A percentile compares a stretch with the other conserved stretches of the same genome.
phyloP scores from a whole-genome alignment of 2,888 invertebrate genomes.

The Rhingia rostrata region DNA sequence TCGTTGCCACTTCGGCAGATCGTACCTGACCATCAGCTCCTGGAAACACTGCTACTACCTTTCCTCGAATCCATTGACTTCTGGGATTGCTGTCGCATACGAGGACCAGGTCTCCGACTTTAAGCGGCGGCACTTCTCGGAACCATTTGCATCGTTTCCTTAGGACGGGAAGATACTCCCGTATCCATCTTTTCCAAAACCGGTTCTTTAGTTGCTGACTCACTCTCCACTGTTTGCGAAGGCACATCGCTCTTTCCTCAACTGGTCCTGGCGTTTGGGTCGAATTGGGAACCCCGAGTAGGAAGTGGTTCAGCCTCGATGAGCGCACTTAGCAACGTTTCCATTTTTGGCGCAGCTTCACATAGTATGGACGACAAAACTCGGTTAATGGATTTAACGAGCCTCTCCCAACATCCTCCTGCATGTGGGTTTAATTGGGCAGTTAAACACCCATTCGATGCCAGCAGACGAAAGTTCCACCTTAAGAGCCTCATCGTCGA shows the following conservation, averaged over 20 bases:
- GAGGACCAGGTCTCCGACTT: neutral
- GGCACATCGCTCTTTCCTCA: no score
- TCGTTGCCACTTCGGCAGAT: constrained; percentile 60
- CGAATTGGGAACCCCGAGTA: constrained; percentile 27
- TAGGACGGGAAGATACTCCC: neutral
- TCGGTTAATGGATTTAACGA: constrained; percentile 18
- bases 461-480: constrained; percentile 12
- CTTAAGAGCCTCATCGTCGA: constrained; percentile 24
- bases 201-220: no score
- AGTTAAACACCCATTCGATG: constrained; percentile 43
- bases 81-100: neutral
- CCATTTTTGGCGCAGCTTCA: constrained; percentile 1
- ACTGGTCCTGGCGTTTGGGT: no score
- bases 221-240: no score
- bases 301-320: constrained; percentile 29
- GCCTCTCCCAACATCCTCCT: constrained; percentile 49
- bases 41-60: constrained; percentile 10
- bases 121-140: neutral
- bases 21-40: constrained; percentile 18
- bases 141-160: constrained; percentile 19
- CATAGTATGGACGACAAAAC: constrained; percentile 7
- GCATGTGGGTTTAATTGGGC: constrained; percentile 21
- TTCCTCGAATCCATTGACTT: constrained; percentile 57
- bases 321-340: constrained; percentile 22
- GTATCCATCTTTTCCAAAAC: no score